Conservation (phyloP, 2,888 invertebrate species). For the Pseudeuparius sepicola region DNA sequence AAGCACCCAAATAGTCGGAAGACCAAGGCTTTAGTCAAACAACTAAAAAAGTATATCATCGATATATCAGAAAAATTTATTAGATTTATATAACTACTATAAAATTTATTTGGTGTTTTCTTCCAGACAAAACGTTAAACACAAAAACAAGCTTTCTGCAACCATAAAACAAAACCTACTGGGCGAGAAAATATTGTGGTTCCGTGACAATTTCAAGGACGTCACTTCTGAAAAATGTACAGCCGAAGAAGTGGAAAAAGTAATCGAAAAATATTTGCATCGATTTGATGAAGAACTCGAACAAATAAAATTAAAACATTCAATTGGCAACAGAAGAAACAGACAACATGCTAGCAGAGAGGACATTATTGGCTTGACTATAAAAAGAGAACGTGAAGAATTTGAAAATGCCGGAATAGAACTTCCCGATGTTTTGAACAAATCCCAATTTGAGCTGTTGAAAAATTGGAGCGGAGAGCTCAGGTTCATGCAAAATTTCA, state of each 20-base stretch:
- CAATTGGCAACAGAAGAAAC: constrained; percentile 62
- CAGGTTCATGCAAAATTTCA: constrained; percentile 55
- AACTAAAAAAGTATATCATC: constrained; percentile 48
- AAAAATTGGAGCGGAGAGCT: constrained; percentile 60
- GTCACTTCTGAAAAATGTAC: constrained; percentile 42
- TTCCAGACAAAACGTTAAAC: constrained; percentile 44
- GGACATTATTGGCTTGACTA: constrained; percentile 66
- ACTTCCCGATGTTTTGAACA: constrained; percentile 59
- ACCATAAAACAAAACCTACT: constrained; percentile 62
- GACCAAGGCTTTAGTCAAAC: constrained; percentile 61
- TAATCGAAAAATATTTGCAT: constrained; percentile 35
- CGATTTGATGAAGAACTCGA: constrained; percentile 31
- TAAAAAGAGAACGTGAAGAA: constrained; percentile 63
- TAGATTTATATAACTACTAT: neutral
- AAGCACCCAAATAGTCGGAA: constrained; percentile 83
- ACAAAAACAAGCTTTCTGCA: constrained; percentile 52
- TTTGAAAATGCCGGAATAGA: constrained; percentile 72
- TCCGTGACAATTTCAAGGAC: constrained; percentile 53
- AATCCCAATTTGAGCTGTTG: constrained; percentile 48
- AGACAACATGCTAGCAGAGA: constrained; percentile 73
- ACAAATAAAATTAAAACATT: constrained; percentile 58
- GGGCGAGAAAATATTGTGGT: constrained; percentile 73
- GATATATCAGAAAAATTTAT: constrained; percentile 9
- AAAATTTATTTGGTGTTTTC: constrained; percentile 6
- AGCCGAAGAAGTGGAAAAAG: constrained; percentile 48